These are phyloP conservation scores for Sitta carolinensis DNA, from an alignment of 2,797 vertebrate genomes.

Conservation along the genomic window DNA sequence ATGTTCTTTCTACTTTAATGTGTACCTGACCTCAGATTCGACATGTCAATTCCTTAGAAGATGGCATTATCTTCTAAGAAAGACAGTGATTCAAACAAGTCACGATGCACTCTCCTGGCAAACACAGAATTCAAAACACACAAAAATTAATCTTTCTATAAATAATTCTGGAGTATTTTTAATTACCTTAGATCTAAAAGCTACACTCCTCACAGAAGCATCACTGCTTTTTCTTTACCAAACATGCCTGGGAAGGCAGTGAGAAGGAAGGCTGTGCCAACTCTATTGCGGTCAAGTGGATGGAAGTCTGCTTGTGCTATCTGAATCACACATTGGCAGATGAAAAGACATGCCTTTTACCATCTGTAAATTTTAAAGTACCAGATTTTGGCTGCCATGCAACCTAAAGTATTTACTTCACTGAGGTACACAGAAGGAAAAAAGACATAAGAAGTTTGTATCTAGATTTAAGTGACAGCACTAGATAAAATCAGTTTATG, in stretches of 20 bases:
- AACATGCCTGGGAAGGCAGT: neutral
- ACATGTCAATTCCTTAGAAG: neutral
- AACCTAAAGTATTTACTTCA: constrained; percentile 33
- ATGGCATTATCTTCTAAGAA: neutral
- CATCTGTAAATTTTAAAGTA: constrained; percentile 54
- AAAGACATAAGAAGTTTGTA: neutral
- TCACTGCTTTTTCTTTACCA: neutral
- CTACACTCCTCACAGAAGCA: neutral
- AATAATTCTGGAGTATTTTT: neutral
- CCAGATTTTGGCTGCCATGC: constrained; percentile 57
- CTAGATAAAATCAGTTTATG: neutral
- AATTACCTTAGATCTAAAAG: constrained; percentile 14
- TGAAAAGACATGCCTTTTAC: constrained; percentile 58
- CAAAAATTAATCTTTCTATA: neutral
- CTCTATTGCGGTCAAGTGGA: constrained; percentile 53
- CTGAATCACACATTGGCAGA: constrained; percentile 61
- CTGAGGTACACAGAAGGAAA: constrained; percentile 10
- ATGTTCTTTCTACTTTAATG: neutral
- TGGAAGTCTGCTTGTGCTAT: constrained; percentile 59
- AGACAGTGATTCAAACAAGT: neutral
- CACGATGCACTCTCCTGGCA: neutral
- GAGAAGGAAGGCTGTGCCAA: constrained; percentile 27
- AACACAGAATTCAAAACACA: neutral
- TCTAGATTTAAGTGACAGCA: neutral
- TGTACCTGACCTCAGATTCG: neutral